Base-by-base conservation (phyloP, 2,888 invertebrate species). In the Carabus problematicus region DNA sequence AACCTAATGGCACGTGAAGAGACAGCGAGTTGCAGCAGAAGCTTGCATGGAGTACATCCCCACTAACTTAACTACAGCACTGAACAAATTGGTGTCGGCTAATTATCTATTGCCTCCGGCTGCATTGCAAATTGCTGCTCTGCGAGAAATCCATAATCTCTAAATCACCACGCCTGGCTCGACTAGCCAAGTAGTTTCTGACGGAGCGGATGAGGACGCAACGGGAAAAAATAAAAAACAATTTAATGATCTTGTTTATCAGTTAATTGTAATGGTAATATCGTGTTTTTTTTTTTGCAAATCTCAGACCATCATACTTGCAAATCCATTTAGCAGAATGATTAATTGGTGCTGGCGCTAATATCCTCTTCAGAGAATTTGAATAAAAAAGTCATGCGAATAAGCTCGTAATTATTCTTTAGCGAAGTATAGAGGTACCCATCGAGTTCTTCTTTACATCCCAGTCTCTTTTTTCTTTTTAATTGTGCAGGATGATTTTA, bases 201-300 rank as follows among this genome's bases (percentile, higher is more conserved):
- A 52, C 9, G 3, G 19, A 52, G n/a, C 9, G 9, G 19, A 52
- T 4, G 56, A 11, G n/a, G 29, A 54, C n/a, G 39, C 29, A 67
- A 40, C n/a, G n/a, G n/a, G 14, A 11, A 52, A 59, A 52, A 18
- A 67, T 52, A 60, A 43, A 67, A 58, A 67, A 67, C 60, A 67
- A 67, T 60, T 67, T 67, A 67, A 67, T 67, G 67, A 60, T 67
- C 60, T 60, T 67, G 67, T 67, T 67, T 67, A 67, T 67, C 67
- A 67, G 67, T 67, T 67, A 60, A 67, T 67, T 67, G 52, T 67
- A 60, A 67, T 67, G 67, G 52, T 60, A 54, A 59, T 67, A 52
- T 60, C 54, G 16, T 49, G 52, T 59, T 67, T 40, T 40, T 16
- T 41, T 60, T 60, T 67, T 52, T 40, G 59, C 42, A n/a, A 29